Conservation (phyloP, 2,888 invertebrate genomes). For the Sinohyriopsis cumingii region DNA sequence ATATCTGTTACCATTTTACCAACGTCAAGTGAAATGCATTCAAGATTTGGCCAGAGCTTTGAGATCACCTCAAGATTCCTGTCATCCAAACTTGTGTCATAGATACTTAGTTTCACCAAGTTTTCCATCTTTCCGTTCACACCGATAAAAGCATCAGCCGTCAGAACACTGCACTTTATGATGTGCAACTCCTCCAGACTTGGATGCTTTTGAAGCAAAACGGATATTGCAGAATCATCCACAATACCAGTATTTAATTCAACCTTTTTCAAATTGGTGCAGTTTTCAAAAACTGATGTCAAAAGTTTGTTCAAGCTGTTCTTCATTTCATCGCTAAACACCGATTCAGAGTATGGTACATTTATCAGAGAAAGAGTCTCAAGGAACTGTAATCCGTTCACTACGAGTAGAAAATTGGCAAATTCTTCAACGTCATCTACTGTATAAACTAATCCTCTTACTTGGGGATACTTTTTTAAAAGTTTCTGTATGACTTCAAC, state of each 20-base stretch:
- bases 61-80: constrained; percentile 13
- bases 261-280: constrained; percentile 9
- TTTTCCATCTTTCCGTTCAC: constrained; percentile 1
- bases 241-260: constrained; percentile 10
- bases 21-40: background rate
- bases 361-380: constrained; percentile 1
- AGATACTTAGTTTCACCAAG: constrained; percentile 9
- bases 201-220: constrained; percentile 11
- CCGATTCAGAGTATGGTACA: too few relatives aligned
- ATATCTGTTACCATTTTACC: constrained; percentile 1
- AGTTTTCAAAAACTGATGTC: background rate
- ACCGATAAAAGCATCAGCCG: constrained; percentile 10
- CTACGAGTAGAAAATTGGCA: background rate
- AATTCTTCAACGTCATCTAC: too few relatives aligned
- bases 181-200: constrained; percentile 7
- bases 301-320: too few relatives aligned
- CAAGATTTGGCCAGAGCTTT: constrained; percentile 10
- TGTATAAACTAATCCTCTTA: too few relatives aligned
- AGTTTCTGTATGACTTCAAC: background rate
- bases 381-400: constrained; percentile 1
- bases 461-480: too few relatives aligned
- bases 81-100: constrained; percentile 15
- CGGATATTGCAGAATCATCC: background rate
- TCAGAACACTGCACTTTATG: constrained; percentile 11
- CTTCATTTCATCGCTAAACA: too few relatives aligned